phyloP scores from a whole-genome alignment of 2,797 vertebrate species.

The Gymnopithys bicolor region DNA sequence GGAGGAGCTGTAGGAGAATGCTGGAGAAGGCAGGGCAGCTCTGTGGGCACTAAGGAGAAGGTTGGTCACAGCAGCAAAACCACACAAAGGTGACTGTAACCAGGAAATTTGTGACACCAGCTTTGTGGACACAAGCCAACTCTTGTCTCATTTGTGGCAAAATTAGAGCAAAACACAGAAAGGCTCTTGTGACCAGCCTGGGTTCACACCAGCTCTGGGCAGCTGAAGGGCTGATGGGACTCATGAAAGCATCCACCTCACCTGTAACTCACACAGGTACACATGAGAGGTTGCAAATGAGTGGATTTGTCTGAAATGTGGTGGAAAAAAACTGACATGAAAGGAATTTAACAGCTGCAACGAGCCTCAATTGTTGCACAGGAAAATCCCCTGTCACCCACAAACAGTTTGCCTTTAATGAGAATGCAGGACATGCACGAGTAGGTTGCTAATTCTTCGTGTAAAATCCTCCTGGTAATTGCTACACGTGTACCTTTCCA shows the following conservation, averaged over 20 bases:
- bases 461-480: conserved; percentile 39
- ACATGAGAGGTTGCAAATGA: not conserved
- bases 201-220: not conserved
- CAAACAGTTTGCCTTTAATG: conserved; percentile 53
- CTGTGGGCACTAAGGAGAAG: not conserved
- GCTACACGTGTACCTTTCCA: conserved; percentile 20
- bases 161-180: not conserved
- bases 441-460: conserved; percentile 51
- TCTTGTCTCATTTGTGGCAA: not conserved
- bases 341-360: conserved; percentile 66
- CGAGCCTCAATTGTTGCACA: not conserved
- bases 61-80: not conserved
- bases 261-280: not conserved
- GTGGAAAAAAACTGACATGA: not conserved
- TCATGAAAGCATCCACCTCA: not conserved
- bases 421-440: conserved; percentile 30
- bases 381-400: conserved; percentile 49
- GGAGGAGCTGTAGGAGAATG: not conserved
- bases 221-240: not conserved
- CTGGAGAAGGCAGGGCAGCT: not conserved
- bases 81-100: not conserved
- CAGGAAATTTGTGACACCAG: not conserved
- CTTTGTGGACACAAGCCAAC: rapidly evolving
- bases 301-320: not conserved
- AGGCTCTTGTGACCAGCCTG: not conserved